A percentile compares a stretch with the other conserved stretches of the same genome.
phyloP scores from a whole-genome alignment of 2,113 vertebrate genomes.

The Carettochelys insculpta region DNA sequence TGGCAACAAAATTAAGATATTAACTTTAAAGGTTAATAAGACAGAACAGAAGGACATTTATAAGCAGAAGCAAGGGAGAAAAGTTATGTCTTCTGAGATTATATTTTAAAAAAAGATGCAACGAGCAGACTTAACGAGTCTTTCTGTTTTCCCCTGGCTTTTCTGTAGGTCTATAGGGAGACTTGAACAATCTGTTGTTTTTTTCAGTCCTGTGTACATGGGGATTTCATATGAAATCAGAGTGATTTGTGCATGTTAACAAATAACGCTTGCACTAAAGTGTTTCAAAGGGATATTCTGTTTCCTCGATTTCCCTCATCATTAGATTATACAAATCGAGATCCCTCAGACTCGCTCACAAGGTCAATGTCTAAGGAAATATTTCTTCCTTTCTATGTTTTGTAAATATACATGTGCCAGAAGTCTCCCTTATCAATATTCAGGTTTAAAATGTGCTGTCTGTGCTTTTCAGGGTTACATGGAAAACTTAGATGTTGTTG shows the following conservation, averaged over 20 bases:
- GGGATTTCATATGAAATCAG: not conserved
- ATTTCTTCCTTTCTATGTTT: not conserved
- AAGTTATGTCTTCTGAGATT: not conserved
- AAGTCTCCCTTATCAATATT: not conserved
- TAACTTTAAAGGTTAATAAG: not conserved
- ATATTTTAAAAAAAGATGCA: not conserved
- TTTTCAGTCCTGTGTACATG: not conserved
- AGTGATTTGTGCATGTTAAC: not conserved
- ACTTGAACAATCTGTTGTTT: not conserved
- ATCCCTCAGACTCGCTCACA: not conserved
- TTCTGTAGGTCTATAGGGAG: not conserved
- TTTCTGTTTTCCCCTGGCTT: not conserved
- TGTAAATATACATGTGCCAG: not conserved
- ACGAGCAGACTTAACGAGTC: not conserved
- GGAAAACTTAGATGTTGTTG: not conserved
- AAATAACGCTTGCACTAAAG: not conserved
- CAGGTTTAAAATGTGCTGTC: not conserved
- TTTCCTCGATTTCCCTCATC: not conserved
- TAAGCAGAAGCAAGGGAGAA: not conserved
- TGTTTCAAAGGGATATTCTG: not conserved
- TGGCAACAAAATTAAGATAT: not conserved
- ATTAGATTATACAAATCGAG: not conserved
- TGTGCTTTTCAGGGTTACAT: not conserved
- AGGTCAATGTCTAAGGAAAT: not conserved
- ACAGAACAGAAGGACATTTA: not conserved